Percentiles rank a stretch among this genome's conserved stretches.
These are phyloP conservation scores for Drosophila jambulina DNA, from an alignment of 1,140 invertebrate genomes.

Conservation along the genomic window DNA sequence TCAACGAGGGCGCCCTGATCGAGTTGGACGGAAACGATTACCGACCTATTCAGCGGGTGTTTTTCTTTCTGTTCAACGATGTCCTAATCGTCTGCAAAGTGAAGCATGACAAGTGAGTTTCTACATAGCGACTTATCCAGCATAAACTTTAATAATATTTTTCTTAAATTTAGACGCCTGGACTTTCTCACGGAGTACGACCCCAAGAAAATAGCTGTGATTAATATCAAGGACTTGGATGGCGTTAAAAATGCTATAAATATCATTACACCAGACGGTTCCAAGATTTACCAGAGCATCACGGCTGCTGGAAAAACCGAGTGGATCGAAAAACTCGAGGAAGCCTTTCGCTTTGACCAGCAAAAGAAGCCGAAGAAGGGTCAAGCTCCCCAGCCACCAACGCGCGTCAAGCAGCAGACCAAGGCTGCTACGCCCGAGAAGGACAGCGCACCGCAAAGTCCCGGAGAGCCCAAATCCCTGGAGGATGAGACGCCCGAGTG, in stretches of 20 bases:
- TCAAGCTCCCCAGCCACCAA: constrained; percentile 87
- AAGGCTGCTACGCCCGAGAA: constrained; percentile 68
- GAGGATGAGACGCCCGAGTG: constrained; percentile 92
- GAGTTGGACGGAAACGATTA: constrained; percentile 96
- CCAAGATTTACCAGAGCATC: constrained; percentile 96
- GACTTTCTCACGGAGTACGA: constrained; percentile 96
- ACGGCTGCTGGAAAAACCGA: constrained; percentile 95
- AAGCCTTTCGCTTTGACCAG: constrained; percentile 94
- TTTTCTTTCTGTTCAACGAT: constrained; percentile 97
- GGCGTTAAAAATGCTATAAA: constrained; percentile 97
- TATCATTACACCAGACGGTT: constrained; percentile 96
- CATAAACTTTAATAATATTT: constrained; percentile 35
- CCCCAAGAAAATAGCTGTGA: constrained; percentile 95
- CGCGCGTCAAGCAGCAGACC: constrained; percentile 86
- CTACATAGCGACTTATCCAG: constrained; percentile 39
- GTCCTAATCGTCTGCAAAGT: constrained; percentile 89
- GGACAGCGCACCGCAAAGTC: constrained; percentile 52
- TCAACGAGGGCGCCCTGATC: constrained; percentile 95
- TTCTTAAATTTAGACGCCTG: constrained; percentile 90
- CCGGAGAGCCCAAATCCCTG: constrained; percentile 85
- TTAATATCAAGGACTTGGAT: constrained; percentile 97
- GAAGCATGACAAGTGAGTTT: constrained; percentile 84
- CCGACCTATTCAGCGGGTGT: constrained; percentile 93
- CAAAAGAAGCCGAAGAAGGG: constrained; percentile 86
- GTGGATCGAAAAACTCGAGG: constrained; percentile 97